Base-by-base conservation (phyloP, 2,888 invertebrate genomes). In the Hydriomena furcata region DNA sequence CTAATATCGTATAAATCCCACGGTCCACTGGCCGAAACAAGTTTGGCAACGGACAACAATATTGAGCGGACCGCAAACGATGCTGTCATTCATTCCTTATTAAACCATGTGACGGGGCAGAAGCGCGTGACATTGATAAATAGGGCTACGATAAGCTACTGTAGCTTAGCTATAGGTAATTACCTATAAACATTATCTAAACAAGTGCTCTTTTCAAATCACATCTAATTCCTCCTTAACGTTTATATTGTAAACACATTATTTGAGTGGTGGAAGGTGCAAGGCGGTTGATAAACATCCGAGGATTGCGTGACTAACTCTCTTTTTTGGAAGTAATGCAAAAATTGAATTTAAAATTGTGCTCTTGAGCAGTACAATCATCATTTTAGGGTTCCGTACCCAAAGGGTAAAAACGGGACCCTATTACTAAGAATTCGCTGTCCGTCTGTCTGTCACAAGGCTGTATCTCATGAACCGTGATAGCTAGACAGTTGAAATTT, bases 1-100 rank as follows among this genome's bases (percentile, higher is more conserved):
- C 76, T 81, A 75, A 79, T 72, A 74, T 68, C 71, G 68, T 69
- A 75, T 71, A 76, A 73, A 73, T 81, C 80, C 76, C 72, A 79
- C 76, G 74, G 69, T 70, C 71, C 73, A 70, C 45, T 64, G 75
- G 66, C 68, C 65, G 64, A 71, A 80, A 79, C 82, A 63, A 76
- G 78, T 80, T 81, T 73, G 60, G 63, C 61, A 67, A 65, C 59
- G 65, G 68, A 68, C 63, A 65, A 65, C 64, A 68, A 66, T 59
- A 58, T 52, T 55, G 56, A 43, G 43, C 35, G 52, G 36, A 43
- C 47, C 43, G 52, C 59, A 55, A 47, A 40, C 53, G 36, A 55
- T 49, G 55, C 55, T 57, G 55, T 58, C 58, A 58, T 58, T 61
- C 61, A 59, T 61, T 59, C 53, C 54, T 49, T 46, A 51, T 47